These are phyloP conservation scores for Chaenocephalus aceratus DNA, from an alignment of 2,113 vertebrate genomes.

Conservation along the genomic window DNA sequence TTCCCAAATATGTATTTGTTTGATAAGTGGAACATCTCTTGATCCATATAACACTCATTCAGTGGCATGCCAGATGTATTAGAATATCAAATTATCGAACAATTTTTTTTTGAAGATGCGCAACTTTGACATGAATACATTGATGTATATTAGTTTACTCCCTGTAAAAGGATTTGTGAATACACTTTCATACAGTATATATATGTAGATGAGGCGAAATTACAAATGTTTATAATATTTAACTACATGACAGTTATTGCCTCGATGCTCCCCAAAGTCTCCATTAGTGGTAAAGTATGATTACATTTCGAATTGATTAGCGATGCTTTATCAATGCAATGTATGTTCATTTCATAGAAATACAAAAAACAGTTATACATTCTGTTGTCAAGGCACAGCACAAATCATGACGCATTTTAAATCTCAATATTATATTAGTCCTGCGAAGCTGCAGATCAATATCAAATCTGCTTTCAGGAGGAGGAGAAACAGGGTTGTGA, in stretches of 20 bases:
- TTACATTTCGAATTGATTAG: not conserved
- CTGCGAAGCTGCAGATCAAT: not conserved
- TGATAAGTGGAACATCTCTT: not conserved
- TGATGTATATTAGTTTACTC: not conserved
- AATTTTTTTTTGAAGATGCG: not conserved
- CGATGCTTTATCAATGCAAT: not conserved
- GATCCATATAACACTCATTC: not conserved
- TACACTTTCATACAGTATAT: not conserved
- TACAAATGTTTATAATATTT: too few species aligned
- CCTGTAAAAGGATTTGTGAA: not conserved
- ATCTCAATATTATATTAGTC: not conserved
- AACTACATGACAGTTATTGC: not conserved
- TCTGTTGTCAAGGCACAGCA: not conserved
- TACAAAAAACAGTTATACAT: slow-evolving; percentile 8
- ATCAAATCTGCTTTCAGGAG: slow-evolving; percentile 3
- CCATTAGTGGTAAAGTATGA: not conserved
- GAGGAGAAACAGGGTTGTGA: slow-evolving; percentile 11
- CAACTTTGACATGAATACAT: not conserved
- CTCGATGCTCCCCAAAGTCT: not conserved
- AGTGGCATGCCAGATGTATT: not conserved
- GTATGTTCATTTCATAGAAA: not conserved
- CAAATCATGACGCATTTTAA: not conserved
- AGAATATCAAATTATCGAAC: not conserved
- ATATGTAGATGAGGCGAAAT: not conserved
- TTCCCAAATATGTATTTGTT: not conserved